A percentile compares a stretch with the other conserved stretches of the same genome.
These are phyloP conservation scores for Clunio marinus DNA, from an alignment of 2,888 invertebrate genomes.

Conservation along the genomic window DNA sequence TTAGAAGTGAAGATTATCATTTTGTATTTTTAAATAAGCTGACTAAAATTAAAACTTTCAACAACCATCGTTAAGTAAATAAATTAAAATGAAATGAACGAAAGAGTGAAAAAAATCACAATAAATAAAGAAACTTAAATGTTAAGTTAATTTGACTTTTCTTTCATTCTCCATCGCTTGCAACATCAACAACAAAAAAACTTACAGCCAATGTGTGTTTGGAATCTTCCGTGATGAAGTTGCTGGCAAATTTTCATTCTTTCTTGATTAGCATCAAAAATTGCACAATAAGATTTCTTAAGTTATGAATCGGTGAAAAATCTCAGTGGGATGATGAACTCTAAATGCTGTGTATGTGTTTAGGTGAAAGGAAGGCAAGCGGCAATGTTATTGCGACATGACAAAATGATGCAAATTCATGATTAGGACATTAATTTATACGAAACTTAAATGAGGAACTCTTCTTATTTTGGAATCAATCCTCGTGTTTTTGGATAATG, in stretches of 20 bases:
- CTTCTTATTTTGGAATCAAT: conserved; percentile 49
- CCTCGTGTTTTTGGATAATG: conserved; percentile 51
- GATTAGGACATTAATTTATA: conserved; percentile 28
- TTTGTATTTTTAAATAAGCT: conserved; percentile 4
- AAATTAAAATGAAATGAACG: background rate
- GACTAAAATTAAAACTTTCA: background rate
- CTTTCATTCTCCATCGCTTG: conserved; percentile 11
- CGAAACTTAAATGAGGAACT: conserved; percentile 38
- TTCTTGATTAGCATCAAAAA: background rate
- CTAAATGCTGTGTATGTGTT: too few species aligned
- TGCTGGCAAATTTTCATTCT: background rate
- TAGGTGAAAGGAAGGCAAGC: conserved; percentile 11
- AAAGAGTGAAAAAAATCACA: conserved; percentile 26
- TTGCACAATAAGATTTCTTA: conserved; percentile 24
- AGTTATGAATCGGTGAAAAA: conserved; percentile 4
- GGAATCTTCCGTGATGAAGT: background rate
- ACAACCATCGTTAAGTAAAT: conserved; percentile 16
- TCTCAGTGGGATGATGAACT: background rate
- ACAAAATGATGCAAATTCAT: conserved; percentile 15
- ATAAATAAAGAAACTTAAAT: conserved; percentile 27
- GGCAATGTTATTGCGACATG: background rate
- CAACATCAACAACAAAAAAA: too few species aligned
- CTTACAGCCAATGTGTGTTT: background rate
- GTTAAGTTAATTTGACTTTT: conserved; percentile 30
- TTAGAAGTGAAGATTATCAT: background rate